A percentile compares a stretch with the other conserved stretches of the same genome.
Evolutionary conservation across 1,140 invertebrate genomes (phyloP).

Genomic region (Heliothis subflexa): DNA sequence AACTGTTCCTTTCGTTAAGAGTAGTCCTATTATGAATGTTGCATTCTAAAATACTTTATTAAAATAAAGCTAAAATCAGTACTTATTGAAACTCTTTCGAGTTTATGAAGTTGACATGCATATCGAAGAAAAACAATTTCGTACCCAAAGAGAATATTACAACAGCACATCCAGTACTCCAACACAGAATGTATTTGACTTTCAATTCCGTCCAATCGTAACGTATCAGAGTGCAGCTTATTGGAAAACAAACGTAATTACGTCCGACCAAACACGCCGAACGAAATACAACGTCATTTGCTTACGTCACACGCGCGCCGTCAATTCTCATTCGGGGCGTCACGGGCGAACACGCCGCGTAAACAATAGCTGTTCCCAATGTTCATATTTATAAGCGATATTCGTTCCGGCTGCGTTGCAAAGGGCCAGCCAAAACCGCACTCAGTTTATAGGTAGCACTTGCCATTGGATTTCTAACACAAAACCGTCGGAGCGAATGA

Average conservation of each 20-base stretch:
- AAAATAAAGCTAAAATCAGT: no score
- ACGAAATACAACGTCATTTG: constrained; percentile 43
- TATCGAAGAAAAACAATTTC: neutral
- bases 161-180: constrained; percentile 12
- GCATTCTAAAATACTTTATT: no score
- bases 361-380: constrained; percentile 38
- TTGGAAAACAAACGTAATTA: constrained; percentile 44
- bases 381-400: constrained; percentile 35
- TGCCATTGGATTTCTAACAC: neutral
- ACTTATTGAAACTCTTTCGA: no score
- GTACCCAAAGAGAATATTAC: neutral
- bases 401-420: constrained; percentile 20
- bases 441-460: neutral
- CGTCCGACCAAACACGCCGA: constrained; percentile 33
- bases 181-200: constrained; percentile 39
- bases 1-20: no score
- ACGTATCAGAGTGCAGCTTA: constrained; percentile 43
- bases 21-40: no score
- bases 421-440: neutral
- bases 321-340: constrained; percentile 41
- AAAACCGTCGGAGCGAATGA: neutral
- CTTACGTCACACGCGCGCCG: constrained; percentile 41
- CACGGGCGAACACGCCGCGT: constrained; percentile 33
- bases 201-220: constrained; percentile 33
- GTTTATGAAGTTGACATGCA: neutral